These are phyloP conservation scores for Spongilla lacustris DNA, from an alignment of 37 sponge, comb jelly and placozoan species.

Conservation along the genomic window DNA sequence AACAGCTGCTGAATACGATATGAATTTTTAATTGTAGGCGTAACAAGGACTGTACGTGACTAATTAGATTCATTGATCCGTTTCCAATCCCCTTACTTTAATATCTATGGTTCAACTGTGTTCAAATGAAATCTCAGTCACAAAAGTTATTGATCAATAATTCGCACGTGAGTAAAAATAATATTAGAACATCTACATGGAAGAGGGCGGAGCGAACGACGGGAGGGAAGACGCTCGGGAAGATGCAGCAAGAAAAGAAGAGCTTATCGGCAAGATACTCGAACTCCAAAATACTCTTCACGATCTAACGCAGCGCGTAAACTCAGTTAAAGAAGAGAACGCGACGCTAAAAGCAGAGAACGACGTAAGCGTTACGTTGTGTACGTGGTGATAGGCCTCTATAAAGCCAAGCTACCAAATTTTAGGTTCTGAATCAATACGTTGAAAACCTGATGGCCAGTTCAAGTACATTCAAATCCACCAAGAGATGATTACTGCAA, in stretches of 20 bases:
- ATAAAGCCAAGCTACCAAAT: neutral
- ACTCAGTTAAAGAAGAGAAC: slow-evolving; percentile 86
- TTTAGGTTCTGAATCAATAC: slow-evolving; percentile 66
- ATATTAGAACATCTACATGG: no score
- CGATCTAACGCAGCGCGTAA: slow-evolving; percentile 76
- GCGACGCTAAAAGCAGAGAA: slow-evolving; percentile 72
- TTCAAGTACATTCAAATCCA: slow-evolving; percentile 67
- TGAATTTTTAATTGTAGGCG: no score
- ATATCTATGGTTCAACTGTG: no score
- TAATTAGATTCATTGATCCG: no score
- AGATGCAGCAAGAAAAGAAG: slow-evolving; percentile 43
- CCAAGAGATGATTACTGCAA: neutral
- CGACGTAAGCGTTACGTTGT: slow-evolving; percentile 14
- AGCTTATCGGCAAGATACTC: slow-evolving; percentile 58
- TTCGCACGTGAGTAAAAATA: no score
- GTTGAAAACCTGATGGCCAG: slow-evolving; percentile 79
- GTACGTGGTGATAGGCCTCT: no score
- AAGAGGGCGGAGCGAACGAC: neutral
- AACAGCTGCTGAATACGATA: no score
- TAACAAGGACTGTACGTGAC: no score
- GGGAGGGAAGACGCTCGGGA: neutral
- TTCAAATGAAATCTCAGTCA: no score
- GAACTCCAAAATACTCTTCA: slow-evolving; percentile 82
- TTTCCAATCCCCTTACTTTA: no score
- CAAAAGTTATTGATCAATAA: no score